A percentile compares a stretch with the other conserved stretches of the same genome.
phyloP scores from a whole-genome alignment of 2,888 invertebrate species.

The Temnothorax unifasciatus region DNA sequence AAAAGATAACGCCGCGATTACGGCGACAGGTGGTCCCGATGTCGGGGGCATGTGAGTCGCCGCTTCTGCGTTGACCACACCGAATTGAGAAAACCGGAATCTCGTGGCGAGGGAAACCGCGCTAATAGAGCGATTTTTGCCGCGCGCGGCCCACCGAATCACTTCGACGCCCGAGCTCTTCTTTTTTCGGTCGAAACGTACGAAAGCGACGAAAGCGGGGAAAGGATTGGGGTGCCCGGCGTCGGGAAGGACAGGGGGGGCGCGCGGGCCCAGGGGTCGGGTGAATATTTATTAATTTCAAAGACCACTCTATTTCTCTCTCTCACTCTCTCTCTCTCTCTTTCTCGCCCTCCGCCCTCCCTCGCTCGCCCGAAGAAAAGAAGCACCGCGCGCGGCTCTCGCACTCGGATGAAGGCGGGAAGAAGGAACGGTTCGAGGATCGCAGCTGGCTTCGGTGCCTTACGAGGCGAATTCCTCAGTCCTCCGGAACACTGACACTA shows the following conservation, averaged over 20 bases:
- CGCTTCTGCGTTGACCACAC: slow-evolving; percentile 55
- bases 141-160: slow-evolving; percentile 39
- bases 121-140: slow-evolving; percentile 75
- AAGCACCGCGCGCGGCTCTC: slow-evolving; percentile 60
- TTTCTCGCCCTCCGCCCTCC: slow-evolving; percentile 19
- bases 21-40: slow-evolving; percentile 58
- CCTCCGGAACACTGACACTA: slow-evolving; percentile 77
- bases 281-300: slow-evolving; percentile 76
- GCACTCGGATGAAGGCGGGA: slow-evolving; percentile 38
- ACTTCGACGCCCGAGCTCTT: slow-evolving; percentile 19
- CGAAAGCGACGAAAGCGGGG: slow-evolving; percentile 53
- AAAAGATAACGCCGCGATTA: slow-evolving; percentile 70
- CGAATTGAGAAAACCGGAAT: slow-evolving; percentile 68
- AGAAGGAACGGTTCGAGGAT: slow-evolving; percentile 57
- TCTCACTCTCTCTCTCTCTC: slow-evolving; percentile 22
- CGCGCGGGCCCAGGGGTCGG: slow-evolving; percentile 54
- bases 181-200: slow-evolving; percentile 46
- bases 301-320: slow-evolving; percentile 60
- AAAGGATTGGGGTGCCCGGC: slow-evolving; percentile 49
- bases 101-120: slow-evolving; percentile 40
- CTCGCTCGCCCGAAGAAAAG: slow-evolving; percentile 63
- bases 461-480: slow-evolving; percentile 81
- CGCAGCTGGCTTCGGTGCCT: slow-evolving; percentile 75
- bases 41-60: slow-evolving; percentile 16
- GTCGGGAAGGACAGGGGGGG: slow-evolving; percentile 7